A percentile compares a stretch with the other conserved stretches of the same genome.
Conservation (phyloP, 92 coral and sea anemone genomes). For the Zoanthus solanderi region DNA sequence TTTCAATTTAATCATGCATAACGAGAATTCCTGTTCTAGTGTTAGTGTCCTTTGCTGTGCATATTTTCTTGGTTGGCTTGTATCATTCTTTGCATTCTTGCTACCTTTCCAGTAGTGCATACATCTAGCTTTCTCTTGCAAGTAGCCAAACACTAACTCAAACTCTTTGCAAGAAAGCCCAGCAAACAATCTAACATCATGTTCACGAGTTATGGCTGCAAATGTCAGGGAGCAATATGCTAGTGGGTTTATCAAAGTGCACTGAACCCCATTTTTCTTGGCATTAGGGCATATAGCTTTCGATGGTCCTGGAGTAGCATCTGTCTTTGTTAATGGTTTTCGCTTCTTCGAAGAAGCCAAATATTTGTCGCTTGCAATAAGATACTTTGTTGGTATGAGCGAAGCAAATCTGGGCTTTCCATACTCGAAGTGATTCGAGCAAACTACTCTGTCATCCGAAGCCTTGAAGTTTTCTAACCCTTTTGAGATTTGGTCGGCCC, state of each 20-base stretch:
- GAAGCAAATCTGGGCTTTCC: conserved; percentile 58
- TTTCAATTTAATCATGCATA: conserved; percentile 29
- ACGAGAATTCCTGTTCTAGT: conserved; percentile 23
- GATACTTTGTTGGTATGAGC: conserved; percentile 55
- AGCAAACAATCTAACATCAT: background rate
- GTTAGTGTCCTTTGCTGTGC: conserved; percentile 7
- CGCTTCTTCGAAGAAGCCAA: conserved; percentile 42
- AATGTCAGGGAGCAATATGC: conserved; percentile 35
- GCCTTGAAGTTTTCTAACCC: conserved; percentile 53
- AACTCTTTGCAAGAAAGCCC: conserved; percentile 1
- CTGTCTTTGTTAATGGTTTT: background rate
- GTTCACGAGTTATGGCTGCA: conserved; percentile 7
- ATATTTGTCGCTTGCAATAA: conserved; percentile 23
- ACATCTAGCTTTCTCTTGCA: background rate
- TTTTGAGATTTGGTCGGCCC: conserved; percentile 40
- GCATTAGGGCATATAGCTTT: too few relatives aligned
- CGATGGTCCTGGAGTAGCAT: conserved; percentile 8
- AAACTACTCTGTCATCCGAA: conserved; percentile 39
- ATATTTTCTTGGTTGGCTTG: conserved; percentile 12
- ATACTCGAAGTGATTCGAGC: conserved; percentile 65
- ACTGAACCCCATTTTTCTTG: conserved; percentile 45
- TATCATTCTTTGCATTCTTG: background rate
- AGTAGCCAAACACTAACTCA: background rate
- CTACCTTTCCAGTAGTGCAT: conserved; percentile 40
- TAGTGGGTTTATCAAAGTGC: conserved; percentile 33